Base-by-base conservation (phyloP, 1,140 invertebrate species). In the Apis laboriosa region DNA sequence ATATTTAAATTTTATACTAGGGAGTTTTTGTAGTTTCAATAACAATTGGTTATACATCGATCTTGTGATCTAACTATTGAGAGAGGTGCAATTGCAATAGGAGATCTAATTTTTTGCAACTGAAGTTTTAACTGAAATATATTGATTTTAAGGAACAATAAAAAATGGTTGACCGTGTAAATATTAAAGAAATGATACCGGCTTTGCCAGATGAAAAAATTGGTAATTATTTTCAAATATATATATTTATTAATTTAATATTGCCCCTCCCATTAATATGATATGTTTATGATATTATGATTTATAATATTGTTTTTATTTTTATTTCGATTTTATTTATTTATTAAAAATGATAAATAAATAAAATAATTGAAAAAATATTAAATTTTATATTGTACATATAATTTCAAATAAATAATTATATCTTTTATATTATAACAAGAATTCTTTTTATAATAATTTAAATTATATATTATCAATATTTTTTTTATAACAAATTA, bases 181-280 rank as follows among this genome's bases (percentile, higher is more conserved):
- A 96, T 92, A 96, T 97, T 84, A 96, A 96, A 88, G 96, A 97
- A 91, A 96, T 97, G 64, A 96, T 97, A 83, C 96, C 96, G 28
- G 95, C 95, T 79, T 92, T 97, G 86, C 96, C 96, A 78, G 97
- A 97, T 89, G 97, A 97, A 88, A 97, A 97, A 95, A 97, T 97
- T 89, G 97, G 97, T 97, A 95, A 96, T 81, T 90, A 72, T 87
- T 76, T 83, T 70, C 24, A 53, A 9, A 83, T 61, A 71, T 83
- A 84, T 63, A 63, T 63, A 73, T 60, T 76, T 77, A 21, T 83
- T 51, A 72, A 77, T 87, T 79, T 87, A 73, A 89, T 80, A 86
- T 63, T 87, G 91, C 92, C 92, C 90, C 91, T 93, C 92, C 92
- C 92, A 91, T 53, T 74, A 81, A 28, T 73, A 13, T 61, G 3